A percentile compares a stretch with the other conserved stretches of the same genome.
phyloP scores from a whole-genome alignment of 2,797 vertebrate species.

The Crotalus adamanteus region DNA sequence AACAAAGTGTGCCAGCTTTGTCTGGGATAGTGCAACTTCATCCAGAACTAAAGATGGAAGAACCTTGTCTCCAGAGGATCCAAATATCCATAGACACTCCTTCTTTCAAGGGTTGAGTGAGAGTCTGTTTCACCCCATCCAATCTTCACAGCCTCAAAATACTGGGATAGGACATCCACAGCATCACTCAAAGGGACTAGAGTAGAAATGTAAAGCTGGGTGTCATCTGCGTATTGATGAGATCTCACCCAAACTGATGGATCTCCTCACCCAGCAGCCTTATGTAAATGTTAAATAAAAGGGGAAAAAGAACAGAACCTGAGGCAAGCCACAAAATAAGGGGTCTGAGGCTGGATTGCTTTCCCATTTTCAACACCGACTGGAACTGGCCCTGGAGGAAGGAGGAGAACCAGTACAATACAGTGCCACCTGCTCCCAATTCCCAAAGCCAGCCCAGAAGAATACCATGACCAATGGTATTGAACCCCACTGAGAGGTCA shows the following conservation, averaged over 20 bases:
- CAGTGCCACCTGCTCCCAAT: neutral
- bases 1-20: neutral
- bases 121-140: neutral
- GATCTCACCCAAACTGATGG: neutral
- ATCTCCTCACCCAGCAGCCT: neutral
- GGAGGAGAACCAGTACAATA: neutral
- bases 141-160: neutral
- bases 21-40: neutral
- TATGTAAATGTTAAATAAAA: neutral
- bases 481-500: neutral
- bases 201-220: neutral
- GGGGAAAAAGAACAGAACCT: neutral
- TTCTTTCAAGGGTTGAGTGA: neutral
- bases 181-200: neutral
- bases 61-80: neutral
- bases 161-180: neutral
- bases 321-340: neutral
- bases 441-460: neutral
- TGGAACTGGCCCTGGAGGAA: neutral
- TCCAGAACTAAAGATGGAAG: neutral
- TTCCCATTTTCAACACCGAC: neutral
- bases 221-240: neutral
- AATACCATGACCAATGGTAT: neutral
- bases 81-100: neutral
- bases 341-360: neutral